Percentiles rank a stretch among this genome's conserved stretches.
Evolutionary conservation across 2,113 vertebrate species (phyloP).

Genomic region (Cariama cristata): DNA sequence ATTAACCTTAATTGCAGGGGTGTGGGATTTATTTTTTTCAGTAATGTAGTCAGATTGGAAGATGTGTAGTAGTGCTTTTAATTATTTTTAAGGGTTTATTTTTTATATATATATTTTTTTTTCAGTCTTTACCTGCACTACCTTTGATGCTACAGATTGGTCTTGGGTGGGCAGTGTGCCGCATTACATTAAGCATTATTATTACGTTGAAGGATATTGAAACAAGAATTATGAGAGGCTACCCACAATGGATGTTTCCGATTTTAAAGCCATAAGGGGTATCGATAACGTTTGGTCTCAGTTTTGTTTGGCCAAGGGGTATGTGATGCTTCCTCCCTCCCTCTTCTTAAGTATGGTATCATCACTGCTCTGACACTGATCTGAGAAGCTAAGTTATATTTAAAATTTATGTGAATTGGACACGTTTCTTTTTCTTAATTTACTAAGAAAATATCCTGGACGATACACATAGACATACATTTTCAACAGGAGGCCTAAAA

Average conservation of each 20-base stretch:
- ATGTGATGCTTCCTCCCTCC: background rate
- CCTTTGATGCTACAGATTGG: background rate
- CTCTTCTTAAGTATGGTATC: background rate
- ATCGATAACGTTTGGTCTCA: background rate
- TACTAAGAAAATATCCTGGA: background rate
- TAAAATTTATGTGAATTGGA: background rate
- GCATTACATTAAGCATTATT: background rate
- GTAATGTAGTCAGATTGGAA: background rate
- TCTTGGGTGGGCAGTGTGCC: background rate
- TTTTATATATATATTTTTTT: background rate
- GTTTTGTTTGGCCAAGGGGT: background rate
- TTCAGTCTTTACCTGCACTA: background rate
- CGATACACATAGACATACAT: background rate
- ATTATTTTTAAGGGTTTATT: background rate
- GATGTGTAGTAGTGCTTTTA: background rate
- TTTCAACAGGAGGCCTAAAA: slow-evolving; percentile 24
- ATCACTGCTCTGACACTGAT: background rate
- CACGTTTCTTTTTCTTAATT: background rate
- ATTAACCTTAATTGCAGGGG: background rate
- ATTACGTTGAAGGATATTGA: background rate
- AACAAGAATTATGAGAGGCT: background rate
- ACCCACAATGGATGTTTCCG: background rate
- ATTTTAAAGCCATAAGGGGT: background rate
- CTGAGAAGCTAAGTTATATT: background rate
- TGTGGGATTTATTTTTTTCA: background rate